Evolutionary conservation across 2,888 invertebrate genomes (phyloP).

Genomic region (Pyrocoelia pectoralis): DNA sequence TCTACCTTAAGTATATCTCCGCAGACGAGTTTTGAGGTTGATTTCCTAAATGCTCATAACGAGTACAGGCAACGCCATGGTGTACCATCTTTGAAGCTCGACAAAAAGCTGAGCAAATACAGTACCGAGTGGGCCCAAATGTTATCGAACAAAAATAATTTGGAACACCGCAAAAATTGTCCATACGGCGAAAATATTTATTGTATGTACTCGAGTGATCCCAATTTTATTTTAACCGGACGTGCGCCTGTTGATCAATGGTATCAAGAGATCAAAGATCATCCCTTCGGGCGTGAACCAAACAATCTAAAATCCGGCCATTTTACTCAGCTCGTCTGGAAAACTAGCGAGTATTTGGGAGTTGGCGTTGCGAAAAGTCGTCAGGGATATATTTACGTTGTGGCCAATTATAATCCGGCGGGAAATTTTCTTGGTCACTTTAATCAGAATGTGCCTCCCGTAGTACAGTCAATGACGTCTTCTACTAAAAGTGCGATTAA

Average conservation of each 20-base stretch:
- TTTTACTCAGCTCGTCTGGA: conserved; percentile 78
- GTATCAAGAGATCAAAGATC: conserved; percentile 73
- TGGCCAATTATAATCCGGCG: conserved; percentile 89
- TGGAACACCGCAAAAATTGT: conserved; percentile 79
- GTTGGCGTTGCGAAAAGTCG: conserved; percentile 73
- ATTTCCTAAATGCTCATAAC: conserved; percentile 80
- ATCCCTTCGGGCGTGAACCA: conserved; percentile 70
- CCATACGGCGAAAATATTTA: conserved; percentile 88
- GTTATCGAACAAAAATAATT: conserved; percentile 69
- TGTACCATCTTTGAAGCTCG: conserved; percentile 72
- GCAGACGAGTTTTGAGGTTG: conserved; percentile 67
- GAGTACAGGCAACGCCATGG: conserved; percentile 73
- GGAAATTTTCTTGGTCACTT: conserved; percentile 86
- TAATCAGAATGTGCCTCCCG: conserved; percentile 74
- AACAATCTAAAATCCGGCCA: conserved; percentile 70
- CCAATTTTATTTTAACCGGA: conserved; percentile 71
- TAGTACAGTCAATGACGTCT: conserved; percentile 38
- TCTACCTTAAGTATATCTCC: conserved; percentile 52
- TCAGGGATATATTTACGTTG: conserved; percentile 82
- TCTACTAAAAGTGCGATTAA: conserved; percentile 2
- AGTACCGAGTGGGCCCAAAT: conserved; percentile 78
- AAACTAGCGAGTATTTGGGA: conserved; percentile 70
- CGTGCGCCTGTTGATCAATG: conserved; percentile 80
- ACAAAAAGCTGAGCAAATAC: conserved; percentile 70
- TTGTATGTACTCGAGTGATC: conserved; percentile 77